These are phyloP conservation scores for Scaeva pyrastri DNA, from an alignment of 2,888 invertebrate species.

Conservation along the genomic window DNA sequence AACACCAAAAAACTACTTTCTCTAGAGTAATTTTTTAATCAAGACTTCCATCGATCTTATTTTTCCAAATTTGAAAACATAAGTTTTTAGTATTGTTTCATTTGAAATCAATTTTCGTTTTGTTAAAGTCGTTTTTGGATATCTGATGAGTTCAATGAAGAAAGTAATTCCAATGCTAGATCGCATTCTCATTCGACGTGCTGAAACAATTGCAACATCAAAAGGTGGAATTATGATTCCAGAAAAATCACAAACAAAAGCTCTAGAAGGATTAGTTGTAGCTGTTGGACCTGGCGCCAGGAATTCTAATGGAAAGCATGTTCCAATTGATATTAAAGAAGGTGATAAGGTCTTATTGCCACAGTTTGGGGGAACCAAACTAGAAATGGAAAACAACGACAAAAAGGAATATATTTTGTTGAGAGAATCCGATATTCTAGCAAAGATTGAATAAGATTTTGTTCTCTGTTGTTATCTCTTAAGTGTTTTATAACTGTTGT, in stretches of 20 bases:
- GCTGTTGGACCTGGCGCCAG: slow-evolving; percentile 96
- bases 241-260: slow-evolving; percentile 97
- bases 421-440: slow-evolving; percentile 97
- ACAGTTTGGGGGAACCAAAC: slow-evolving; percentile 99
- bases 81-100: slow-evolving; percentile 18
- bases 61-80: too few relatives aligned
- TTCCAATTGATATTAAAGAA: slow-evolving; percentile 92
- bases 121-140: slow-evolving; percentile 38
- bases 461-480: too few relatives aligned
- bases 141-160: slow-evolving; percentile 84
- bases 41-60: too few relatives aligned
- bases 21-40: too few relatives aligned
- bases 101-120: slow-evolving; percentile 56
- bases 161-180: slow-evolving; percentile 95
- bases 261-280: slow-evolving; percentile 96
- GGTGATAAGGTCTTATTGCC: slow-evolving; percentile 98
- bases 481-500: too few relatives aligned
- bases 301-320: slow-evolving; percentile 91
- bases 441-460: slow-evolving; percentile 89
- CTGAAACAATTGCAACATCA: slow-evolving; percentile 95
- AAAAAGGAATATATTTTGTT: slow-evolving; percentile 97
- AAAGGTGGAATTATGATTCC: slow-evolving; percentile 99
- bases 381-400: slow-evolving; percentile 94
- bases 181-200: slow-evolving; percentile 96
- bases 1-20: too few relatives aligned